Evolutionary conservation across 1,140 invertebrate genomes (phyloP).

Genomic region (Leptopilina clavipes): DNA sequence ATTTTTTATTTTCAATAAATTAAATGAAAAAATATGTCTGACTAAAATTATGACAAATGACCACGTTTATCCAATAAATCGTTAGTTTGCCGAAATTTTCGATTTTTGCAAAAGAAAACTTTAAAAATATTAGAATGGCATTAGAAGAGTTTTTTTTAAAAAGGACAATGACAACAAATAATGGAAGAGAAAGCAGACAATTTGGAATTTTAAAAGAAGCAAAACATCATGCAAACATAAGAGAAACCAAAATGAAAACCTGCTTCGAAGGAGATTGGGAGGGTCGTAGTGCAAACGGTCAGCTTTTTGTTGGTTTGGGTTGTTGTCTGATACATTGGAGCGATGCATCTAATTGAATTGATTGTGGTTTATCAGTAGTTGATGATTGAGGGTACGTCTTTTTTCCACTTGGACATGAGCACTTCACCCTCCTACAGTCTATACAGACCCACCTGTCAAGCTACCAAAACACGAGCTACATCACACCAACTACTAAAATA

Average conservation of each 20-base stretch:
- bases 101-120: neutral
- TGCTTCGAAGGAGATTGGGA: slow-evolving; percentile 59
- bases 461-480: slow-evolving; percentile 72
- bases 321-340: slow-evolving; percentile 68
- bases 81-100: neutral
- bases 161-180: neutral
- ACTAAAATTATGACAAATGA: slow-evolving; percentile 44
- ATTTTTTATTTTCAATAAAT: no score
- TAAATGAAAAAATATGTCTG: neutral
- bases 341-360: slow-evolving; percentile 60
- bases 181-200: slow-evolving; percentile 35
- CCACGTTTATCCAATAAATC: slow-evolving; percentile 49
- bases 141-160: neutral
- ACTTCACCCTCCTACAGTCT: slow-evolving; percentile 75
- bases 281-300: slow-evolving; percentile 57
- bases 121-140: neutral
- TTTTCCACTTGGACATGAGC: slow-evolving; percentile 70
- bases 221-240: slow-evolving; percentile 52
- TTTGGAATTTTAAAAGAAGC: slow-evolving; percentile 29
- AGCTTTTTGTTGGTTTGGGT: slow-evolving; percentile 66
- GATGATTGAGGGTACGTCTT: slow-evolving; percentile 57
- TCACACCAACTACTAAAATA: slow-evolving; percentile 54
- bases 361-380: slow-evolving; percentile 56
- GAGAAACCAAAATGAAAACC: slow-evolving; percentile 69
- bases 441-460: slow-evolving; percentile 76